Conservation (phyloP, 1,140 invertebrate species). For the Acyrthosiphon pisum region DNA sequence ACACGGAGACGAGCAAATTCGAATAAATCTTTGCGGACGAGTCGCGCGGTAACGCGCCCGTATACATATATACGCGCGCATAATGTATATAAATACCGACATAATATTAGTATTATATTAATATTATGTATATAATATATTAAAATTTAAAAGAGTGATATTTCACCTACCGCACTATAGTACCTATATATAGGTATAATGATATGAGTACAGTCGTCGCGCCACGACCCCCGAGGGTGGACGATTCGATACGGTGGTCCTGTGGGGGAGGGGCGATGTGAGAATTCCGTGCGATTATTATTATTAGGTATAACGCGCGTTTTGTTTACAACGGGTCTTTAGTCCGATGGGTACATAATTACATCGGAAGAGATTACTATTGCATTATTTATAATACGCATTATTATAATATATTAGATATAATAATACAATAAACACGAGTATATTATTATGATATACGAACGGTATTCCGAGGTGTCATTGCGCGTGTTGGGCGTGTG, state of each 20-base stretch:
- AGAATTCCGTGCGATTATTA: slow-evolving; percentile 4
- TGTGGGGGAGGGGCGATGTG: too few relatives aligned
- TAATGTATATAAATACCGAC: neutral
- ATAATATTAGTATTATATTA: neutral
- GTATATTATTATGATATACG: neutral
- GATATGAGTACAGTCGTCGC: too few relatives aligned
- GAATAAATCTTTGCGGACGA: slow-evolving; percentile 11
- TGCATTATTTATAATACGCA: neutral
- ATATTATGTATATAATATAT: neutral
- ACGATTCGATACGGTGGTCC: neutral
- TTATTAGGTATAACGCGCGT: neutral
- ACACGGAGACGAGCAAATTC: neutral
- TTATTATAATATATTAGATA: neutral
- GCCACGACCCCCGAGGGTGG: neutral
- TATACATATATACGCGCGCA: neutral
- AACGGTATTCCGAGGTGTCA: neutral
- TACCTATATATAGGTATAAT: neutral
- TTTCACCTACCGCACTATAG: neutral
- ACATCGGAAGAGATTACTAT: neutral
- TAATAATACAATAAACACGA: neutral
- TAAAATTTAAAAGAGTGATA: neutral
- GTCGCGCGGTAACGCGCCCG: neutral
- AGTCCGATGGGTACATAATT: neutral
- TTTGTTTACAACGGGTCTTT: slow-evolving; percentile 28
- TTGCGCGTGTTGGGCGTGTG: neutral